Percentiles rank a stretch among this genome's conserved stretches.
These are phyloP conservation scores for Stomorhina lunata DNA, from an alignment of 2,888 invertebrate species.

Conservation along the genomic window DNA sequence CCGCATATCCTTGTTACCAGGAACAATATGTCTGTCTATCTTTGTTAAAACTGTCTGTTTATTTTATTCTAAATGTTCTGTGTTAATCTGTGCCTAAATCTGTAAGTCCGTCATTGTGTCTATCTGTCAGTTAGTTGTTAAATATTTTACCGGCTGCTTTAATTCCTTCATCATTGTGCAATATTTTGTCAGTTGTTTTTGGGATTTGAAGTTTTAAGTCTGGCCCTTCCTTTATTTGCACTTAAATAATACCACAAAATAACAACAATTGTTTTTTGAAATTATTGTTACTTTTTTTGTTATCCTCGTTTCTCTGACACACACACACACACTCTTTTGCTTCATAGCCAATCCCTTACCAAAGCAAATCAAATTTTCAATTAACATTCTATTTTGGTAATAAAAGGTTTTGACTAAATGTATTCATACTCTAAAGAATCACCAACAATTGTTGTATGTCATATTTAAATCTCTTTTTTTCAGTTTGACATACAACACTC, in stretches of 20 bases:
- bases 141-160: neutral
- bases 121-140: neutral
- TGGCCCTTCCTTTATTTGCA: neutral
- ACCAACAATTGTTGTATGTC: slow-evolving; percentile 13
- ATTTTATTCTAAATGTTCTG: neutral
- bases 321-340: neutral
- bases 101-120: slow-evolving; percentile 6
- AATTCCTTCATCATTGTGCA: slow-evolving; percentile 44
- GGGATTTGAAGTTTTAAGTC: slow-evolving; percentile 8
- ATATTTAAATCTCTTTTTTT: slow-evolving; percentile 29
- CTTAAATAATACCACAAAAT: slow-evolving; percentile 34
- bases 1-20: slow-evolving; percentile 42
- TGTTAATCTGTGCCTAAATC: slow-evolving; percentile 32
- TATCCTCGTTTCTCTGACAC: neutral
- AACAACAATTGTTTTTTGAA: slow-evolving; percentile 50
- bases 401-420: slow-evolving; percentile 8
- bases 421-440: neutral
- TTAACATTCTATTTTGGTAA: slow-evolving; percentile 10
- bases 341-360: too few species aligned
- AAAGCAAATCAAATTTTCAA: slow-evolving; percentile 26
- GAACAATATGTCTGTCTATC: neutral
- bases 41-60: slow-evolving; percentile 40
- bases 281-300: slow-evolving; percentile 21
- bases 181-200: slow-evolving; percentile 57
- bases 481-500: slow-evolving; percentile 38